Conservation (phyloP, 2,113 vertebrate genomes). For the Sylvilagus bachmani region DNA sequence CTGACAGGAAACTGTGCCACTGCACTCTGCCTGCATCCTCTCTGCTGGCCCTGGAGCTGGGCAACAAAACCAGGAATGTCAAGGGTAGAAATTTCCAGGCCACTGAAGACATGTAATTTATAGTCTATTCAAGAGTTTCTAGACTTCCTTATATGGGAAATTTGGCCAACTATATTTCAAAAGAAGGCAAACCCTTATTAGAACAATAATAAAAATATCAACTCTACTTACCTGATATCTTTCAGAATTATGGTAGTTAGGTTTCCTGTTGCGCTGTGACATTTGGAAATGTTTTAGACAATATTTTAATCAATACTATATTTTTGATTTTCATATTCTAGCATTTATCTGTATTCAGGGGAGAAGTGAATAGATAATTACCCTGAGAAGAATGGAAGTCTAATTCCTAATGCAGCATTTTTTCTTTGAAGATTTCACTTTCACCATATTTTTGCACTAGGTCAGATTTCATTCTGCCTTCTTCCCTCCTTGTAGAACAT, state of each 20-base stretch:
- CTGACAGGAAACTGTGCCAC: neutral
- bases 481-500: neutral
- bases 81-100: slow-evolving; percentile 31
- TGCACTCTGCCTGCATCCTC: neutral
- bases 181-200: slow-evolving; percentile 23
- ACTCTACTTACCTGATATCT: neutral
- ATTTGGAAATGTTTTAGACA: slow-evolving; percentile 48
- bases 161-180: neutral
- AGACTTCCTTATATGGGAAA: neutral
- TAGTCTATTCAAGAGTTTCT: slow-evolving; percentile 49
- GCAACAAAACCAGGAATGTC: slow-evolving; percentile 53
- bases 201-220: slow-evolving; percentile 46
- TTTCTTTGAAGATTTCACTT: slow-evolving; percentile 15
- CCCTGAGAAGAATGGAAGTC: neutral
- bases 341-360: neutral
- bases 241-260: slow-evolving; percentile 29
- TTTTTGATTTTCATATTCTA: neutral
- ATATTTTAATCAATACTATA: neutral
- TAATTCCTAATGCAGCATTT: neutral
- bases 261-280: neutral
- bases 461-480: slow-evolving; percentile 41
- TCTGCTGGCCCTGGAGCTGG: neutral
- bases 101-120: slow-evolving; percentile 23
- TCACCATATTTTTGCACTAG: slow-evolving; percentile 2
- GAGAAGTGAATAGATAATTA: neutral